These are phyloP conservation scores for Gymnothorax javanicus DNA, from an alignment of 2,797 vertebrate genomes.

Conservation along the genomic window DNA sequence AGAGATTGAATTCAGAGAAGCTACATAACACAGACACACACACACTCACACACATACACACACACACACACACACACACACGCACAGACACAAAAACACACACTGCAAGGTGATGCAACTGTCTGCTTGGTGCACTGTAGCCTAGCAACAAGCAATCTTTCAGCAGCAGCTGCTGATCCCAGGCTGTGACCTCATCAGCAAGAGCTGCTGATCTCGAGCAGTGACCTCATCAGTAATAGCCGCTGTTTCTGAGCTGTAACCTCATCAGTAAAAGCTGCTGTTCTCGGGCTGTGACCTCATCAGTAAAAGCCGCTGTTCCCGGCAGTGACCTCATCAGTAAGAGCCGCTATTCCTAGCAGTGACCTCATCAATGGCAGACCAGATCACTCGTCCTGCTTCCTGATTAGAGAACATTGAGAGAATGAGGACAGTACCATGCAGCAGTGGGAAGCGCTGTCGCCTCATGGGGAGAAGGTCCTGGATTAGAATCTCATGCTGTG, in stretches of 20 bases:
- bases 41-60: not conserved
- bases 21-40: not conserved
- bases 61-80: not conserved
- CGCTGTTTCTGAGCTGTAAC: not conserved
- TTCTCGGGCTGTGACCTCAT: not conserved
- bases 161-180: not conserved
- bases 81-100: not conserved
- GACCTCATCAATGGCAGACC: constrained; percentile 1
- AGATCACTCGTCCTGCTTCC: not conserved
- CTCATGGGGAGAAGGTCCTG: no score
- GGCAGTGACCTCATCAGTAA: not conserved
- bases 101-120: constrained; percentile 12
- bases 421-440: not conserved
- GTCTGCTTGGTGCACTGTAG: not conserved
- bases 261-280: not conserved
- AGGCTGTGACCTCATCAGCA: not conserved
- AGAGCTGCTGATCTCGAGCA: no score
- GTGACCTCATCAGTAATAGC: no score
- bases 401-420: not conserved
- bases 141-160: constrained; percentile 2
- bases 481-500: no score
- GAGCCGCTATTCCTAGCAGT: not conserved
- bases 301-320: not conserved
- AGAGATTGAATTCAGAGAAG: not conserved
- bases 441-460: no score